Evolutionary conservation across 2,113 vertebrate species (phyloP).

Genomic region (Capreolus pygargus): DNA sequence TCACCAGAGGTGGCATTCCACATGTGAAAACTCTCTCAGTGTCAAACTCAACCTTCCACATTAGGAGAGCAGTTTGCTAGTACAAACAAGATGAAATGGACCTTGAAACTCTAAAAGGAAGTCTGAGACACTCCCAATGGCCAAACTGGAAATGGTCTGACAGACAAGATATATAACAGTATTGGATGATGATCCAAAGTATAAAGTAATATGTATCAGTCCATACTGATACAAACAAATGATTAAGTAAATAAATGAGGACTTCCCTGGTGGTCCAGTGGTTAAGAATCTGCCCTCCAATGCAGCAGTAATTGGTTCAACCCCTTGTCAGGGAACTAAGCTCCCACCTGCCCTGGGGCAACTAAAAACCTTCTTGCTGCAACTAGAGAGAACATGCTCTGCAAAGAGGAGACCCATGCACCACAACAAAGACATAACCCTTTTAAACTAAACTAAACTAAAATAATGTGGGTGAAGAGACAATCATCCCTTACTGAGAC

Average conservation of each 20-base stretch:
- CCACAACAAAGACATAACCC: neutral
- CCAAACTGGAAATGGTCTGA: neutral
- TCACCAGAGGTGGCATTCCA: neutral
- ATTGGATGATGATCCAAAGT: neutral
- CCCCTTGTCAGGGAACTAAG: neutral
- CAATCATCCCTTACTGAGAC: neutral
- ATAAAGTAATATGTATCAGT: neutral
- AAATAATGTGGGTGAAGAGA: neutral
- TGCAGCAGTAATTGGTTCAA: neutral
- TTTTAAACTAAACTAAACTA: neutral
- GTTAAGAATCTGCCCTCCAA: neutral
- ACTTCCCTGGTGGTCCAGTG: neutral
- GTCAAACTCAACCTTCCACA: neutral
- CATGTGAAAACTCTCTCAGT: neutral
- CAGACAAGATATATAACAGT: neutral
- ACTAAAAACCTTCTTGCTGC: neutral
- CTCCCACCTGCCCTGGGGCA: neutral
- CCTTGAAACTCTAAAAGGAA: neutral
- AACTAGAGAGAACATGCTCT: neutral
- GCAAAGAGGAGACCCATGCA: neutral
- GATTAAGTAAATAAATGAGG: neutral
- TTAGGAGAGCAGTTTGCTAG: neutral
- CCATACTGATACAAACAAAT: neutral
- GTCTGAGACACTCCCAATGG: neutral
- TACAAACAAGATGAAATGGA: neutral